Percentiles rank a stretch among this genome's conserved stretches.
Conservation (phyloP, 2,888 invertebrate species). For the Stegophylla sp. region DNA sequence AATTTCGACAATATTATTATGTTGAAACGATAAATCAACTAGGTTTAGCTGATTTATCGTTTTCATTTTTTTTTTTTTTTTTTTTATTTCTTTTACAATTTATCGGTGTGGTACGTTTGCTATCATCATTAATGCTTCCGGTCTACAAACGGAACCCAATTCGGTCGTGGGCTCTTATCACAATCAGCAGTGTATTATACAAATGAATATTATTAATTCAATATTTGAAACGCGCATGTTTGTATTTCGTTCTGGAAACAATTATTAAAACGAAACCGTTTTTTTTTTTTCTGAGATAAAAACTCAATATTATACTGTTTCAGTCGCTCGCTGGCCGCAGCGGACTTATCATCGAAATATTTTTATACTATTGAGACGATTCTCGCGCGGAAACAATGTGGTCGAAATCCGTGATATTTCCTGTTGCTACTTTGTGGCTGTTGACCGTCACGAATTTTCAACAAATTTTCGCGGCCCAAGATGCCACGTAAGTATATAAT, state of each 20-base stretch:
- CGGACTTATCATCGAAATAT: constrained; percentile 3
- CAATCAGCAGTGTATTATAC: neutral
- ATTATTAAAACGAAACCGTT: neutral
- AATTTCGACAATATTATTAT: no score
- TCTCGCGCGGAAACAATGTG: constrained; percentile 9
- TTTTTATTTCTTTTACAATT: neutral
- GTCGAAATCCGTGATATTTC: constrained; percentile 22
- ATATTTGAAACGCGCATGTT: neutral
- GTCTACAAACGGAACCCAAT: constrained; percentile 14
- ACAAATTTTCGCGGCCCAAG: neutral
- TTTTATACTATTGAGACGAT: neutral
- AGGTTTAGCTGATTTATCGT: no score
- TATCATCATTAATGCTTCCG: constrained; percentile 42
- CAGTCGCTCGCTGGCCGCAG: constrained; percentile 10
- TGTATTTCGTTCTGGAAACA: neutral
- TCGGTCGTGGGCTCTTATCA: constrained; percentile 46
- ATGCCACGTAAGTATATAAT: constrained; percentile 41
- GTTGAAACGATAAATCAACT: no score
- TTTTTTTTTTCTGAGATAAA: constrained; percentile 23
- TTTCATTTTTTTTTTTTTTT: no score
- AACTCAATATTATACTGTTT: constrained; percentile 19
- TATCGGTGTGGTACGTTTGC: neutral
- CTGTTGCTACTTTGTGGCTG: constrained; percentile 23
- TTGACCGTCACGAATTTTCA: constrained; percentile 2
- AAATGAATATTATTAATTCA: constrained; percentile 14